Conservation (phyloP, 1,140 invertebrate genomes). For the Gyrodactylus bullatarudis region DNA sequence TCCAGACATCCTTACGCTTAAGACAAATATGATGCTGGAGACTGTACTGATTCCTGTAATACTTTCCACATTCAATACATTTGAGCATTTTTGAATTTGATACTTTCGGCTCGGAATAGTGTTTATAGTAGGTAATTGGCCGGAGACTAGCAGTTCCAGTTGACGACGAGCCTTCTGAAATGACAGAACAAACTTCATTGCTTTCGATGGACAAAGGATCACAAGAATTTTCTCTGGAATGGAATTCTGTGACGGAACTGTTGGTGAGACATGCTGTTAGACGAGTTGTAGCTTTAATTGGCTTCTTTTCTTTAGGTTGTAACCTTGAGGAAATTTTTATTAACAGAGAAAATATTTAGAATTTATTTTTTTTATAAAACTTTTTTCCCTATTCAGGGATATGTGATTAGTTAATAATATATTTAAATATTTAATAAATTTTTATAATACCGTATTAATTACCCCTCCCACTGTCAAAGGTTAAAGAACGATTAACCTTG, state of each 20-base stretch:
- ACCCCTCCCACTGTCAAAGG: not conserved
- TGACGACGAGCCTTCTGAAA: not conserved
- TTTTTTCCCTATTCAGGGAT: too few species aligned
- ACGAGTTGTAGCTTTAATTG: not conserved
- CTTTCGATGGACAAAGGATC: too few species aligned
- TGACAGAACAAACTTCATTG: too few species aligned
- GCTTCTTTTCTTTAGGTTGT: too few species aligned
- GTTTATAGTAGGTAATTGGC: not conserved
- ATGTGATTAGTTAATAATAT: not conserved
- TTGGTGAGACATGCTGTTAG: not conserved
- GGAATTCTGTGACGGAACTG: not conserved
- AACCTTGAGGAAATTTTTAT: not conserved
- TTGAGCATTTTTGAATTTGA: not conserved
- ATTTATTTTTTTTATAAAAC: not conserved
- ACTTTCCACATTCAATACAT: not conserved
- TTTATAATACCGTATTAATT: not conserved
- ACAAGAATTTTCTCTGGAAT: too few species aligned
- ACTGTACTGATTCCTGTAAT: not conserved
- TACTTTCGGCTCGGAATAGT: not conserved
- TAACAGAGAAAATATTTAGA: not conserved
- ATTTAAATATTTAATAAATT: not conserved
- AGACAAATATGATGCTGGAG: constrained; percentile 1
- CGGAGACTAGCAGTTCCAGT: not conserved
- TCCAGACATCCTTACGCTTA: not conserved
- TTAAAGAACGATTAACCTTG: too few species aligned